These are phyloP conservation scores for Psettodes erumei DNA, from an alignment of 2,113 vertebrate species.

Conservation along the genomic window DNA sequence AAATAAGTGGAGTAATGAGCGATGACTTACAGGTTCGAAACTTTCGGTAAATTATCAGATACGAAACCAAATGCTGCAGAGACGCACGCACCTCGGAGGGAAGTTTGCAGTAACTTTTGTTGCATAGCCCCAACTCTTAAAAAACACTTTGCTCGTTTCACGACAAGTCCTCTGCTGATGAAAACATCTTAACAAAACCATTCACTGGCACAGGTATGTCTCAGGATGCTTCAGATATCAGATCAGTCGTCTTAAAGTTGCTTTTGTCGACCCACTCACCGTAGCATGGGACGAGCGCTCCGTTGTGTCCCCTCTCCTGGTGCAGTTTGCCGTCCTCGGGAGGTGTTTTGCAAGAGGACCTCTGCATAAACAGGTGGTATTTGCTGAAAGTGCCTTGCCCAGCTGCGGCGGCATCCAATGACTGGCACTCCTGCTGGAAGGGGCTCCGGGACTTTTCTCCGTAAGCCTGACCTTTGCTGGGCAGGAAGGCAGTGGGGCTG, in stretches of 20 bases:
- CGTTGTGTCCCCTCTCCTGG: conserved; percentile 88
- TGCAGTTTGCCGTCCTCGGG: conserved; percentile 90
- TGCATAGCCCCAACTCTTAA: not conserved
- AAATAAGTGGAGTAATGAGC: not conserved
- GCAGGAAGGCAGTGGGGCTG: conserved; percentile 91
- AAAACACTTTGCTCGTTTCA: not conserved
- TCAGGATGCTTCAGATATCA: not conserved
- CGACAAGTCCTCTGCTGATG: too few relatives aligned
- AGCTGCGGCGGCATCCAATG: conserved; percentile 85
- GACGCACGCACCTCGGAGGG: not conserved
- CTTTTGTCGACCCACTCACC: conserved; percentile 84
- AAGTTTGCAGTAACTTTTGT: not conserved
- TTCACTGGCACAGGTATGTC: not conserved
- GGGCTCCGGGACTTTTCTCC: conserved; percentile 89
- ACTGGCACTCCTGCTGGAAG: conserved; percentile 91
- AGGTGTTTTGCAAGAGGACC: conserved; percentile 91
- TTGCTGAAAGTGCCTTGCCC: conserved; percentile 91
- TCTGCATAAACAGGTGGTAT: conserved; percentile 94
- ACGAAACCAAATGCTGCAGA: not conserved
- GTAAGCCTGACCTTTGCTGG: conserved; percentile 94
- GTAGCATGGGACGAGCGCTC: conserved; percentile 90
- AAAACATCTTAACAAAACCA: not conserved
- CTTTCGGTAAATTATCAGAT: not conserved
- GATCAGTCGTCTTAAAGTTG: not conserved
- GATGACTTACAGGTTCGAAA: conserved; percentile 13